Base-by-base conservation (phyloP, 2,888 invertebrate genomes). In the Pandemis heparana region DNA sequence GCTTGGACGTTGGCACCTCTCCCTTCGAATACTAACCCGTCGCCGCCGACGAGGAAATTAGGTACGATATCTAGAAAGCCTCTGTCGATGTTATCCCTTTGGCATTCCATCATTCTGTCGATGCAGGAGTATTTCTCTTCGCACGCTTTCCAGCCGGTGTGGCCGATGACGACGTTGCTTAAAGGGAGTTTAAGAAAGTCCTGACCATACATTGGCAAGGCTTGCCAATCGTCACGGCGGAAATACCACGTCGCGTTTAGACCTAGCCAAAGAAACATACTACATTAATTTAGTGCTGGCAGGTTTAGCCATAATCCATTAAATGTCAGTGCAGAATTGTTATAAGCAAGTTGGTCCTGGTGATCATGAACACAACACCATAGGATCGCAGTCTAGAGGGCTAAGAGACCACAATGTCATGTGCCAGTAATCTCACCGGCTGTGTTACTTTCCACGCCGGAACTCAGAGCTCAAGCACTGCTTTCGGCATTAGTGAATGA, bases 151-250 rank as follows among this genome's bases (percentile, higher is more conserved):
- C 77, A 73, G 0, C 85, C 93, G 0, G 90, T 87, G 78, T 93
- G 92, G 0, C 90, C 91, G 60, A 93, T 85, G 63, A 92, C 79
- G 0, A 90, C 91, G 69, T 82, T 79, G 7, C 82, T 66, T 3
- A 93, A 78, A 0, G 93, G 93, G 8, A 90, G 77, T 1, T 81
- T 74, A 14, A 89, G 82, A 75, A 84, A 87, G 0, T 80, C 79
- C 60, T 84, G 77, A 5, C 70, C 76, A 78, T 90, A 89, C 0
- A 85, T 77, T 0, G 84, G 83, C 85, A 89, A 83, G 16, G 94
- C 92, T 77, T 91, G 91, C 93, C 93, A 94, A 71, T 91, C 89
- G 18, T 75, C 86, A 6, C 93, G 90, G 3, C 92, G 89, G 74
- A 92, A 83, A 83, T 90, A 94, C 94, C 94, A 94, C 32, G 83